These are phyloP conservation scores for Cyphomyrus discorhynchus DNA, from an alignment of 2,113 vertebrate species.

Conservation along the genomic window DNA sequence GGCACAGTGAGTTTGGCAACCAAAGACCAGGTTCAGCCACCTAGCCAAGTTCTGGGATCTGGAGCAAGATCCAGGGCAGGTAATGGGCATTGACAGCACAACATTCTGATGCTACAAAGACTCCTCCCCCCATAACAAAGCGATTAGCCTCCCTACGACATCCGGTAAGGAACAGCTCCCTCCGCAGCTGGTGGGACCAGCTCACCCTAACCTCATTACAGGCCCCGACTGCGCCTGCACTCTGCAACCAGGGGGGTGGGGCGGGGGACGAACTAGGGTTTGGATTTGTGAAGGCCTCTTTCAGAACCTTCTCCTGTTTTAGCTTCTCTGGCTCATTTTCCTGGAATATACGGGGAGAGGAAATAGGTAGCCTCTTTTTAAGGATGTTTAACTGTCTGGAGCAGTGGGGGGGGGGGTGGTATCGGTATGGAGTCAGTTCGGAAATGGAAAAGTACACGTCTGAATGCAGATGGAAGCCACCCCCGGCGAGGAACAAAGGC, in stretches of 20 bases:
- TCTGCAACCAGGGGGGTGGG: background rate
- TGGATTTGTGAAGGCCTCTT: background rate
- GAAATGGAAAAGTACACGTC: background rate
- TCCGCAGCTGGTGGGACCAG: slow-evolving; percentile 26
- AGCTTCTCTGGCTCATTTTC: background rate
- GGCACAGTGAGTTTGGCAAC: background rate
- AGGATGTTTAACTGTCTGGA: background rate
- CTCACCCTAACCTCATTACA: slow-evolving; percentile 35
- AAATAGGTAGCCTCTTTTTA: background rate
- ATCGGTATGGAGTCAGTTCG: background rate
- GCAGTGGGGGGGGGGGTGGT: background rate
- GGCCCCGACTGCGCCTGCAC: background rate
- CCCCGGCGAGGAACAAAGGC: background rate
- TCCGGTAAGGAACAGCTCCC: slow-evolving; percentile 43
- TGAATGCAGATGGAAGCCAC: background rate
- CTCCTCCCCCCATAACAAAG: slow-evolving; percentile 27
- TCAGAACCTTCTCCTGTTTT: background rate
- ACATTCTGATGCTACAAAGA: background rate
- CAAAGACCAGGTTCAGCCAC: background rate
- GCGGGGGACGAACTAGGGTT: background rate
- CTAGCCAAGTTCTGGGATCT: background rate
- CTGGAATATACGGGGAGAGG: background rate
- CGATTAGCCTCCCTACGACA: slow-evolving; percentile 40
- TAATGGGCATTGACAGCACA: background rate
- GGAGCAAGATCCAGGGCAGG: slow-evolving; percentile 11